Base-by-base conservation (phyloP, 2,797 vertebrate species). In the Eidolon dupreanum region DNA sequence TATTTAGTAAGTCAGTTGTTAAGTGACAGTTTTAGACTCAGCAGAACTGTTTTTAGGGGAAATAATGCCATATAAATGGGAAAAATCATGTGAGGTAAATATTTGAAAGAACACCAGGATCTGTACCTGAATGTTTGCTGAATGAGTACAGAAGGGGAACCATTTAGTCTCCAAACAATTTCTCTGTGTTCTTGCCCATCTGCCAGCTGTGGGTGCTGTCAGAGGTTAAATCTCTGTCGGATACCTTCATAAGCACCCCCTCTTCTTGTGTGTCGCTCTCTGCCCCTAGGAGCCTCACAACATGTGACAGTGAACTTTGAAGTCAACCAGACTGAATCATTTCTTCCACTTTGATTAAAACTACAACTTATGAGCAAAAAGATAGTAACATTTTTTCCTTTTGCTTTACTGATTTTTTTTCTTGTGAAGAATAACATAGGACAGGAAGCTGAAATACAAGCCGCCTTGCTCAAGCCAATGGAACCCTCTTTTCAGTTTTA, bases 341-440 rank as follows among this genome's bases (percentile, higher is more conserved):
- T 88, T 38, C 33, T 79, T 73, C 63, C 28, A n/a, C 41, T 78
- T 86, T 75, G 38, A 81, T 75, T 63, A 68, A 95, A 92, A 17
- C 33, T 57, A 53, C 36, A 63, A 49, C 53, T 53, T 28, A 46
- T 20, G 31, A 82, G 36, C 53, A 43, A 15, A 15, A 61, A 75
- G 49, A 6, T 41, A 70, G 31, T 41, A 13, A 59, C 9, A 15
- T 74, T 71, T 33, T 63, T 31, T 5, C 15, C 46, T 28, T 41
- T 57, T 38, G 36, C 15, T 88, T 61, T 55, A 26, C 57, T 84
- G n/a, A 13, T 43, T 84, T 84, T 83, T 70, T 7, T 66, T 83
- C 87, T n/a, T 36, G 38, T 88, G 46, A 81, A 85, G 78, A 81
- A 19, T 8, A 5, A 2, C 6, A 4, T 8, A 22, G 33, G 38